phyloP scores from a whole-genome alignment of 1,140 invertebrate genomes.

The Euschistus heros region DNA sequence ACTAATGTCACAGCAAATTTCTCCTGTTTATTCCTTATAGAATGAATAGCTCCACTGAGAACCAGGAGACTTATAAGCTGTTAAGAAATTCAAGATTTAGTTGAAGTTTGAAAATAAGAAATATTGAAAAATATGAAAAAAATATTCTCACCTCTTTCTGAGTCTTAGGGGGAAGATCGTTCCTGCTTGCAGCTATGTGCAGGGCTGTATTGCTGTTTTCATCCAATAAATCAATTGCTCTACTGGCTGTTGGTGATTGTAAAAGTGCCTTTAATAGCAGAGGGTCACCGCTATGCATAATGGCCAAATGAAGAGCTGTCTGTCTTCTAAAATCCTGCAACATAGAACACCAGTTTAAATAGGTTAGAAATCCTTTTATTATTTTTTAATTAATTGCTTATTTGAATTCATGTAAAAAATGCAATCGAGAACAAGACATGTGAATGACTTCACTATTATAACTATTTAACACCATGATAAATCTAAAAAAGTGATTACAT shows the following conservation, averaged over 20 bases:
- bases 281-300: not conserved
- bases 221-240: not conserved
- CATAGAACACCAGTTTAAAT: too few relatives aligned
- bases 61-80: not conserved
- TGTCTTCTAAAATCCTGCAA: not conserved
- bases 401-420: too few relatives aligned
- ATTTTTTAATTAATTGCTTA: too few relatives aligned
- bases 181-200: not conserved
- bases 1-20: not conserved
- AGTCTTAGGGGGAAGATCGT: not conserved
- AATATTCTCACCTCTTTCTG: not conserved
- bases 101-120: not conserved
- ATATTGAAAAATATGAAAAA: not conserved
- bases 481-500: too few relatives aligned
- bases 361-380: too few relatives aligned
- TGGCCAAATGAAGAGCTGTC: conserved; percentile 2
- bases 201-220: not conserved
- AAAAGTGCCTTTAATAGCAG: not conserved
- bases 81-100: not conserved
- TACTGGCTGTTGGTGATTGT: not conserved
- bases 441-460: too few relatives aligned
- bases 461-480: too few relatives aligned
- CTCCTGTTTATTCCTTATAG: not conserved
- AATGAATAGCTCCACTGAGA: not conserved
- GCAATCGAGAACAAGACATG: too few relatives aligned